Evolutionary conservation across 2,113 vertebrate genomes (phyloP).

Genomic region (Scopus umbretta): DNA sequence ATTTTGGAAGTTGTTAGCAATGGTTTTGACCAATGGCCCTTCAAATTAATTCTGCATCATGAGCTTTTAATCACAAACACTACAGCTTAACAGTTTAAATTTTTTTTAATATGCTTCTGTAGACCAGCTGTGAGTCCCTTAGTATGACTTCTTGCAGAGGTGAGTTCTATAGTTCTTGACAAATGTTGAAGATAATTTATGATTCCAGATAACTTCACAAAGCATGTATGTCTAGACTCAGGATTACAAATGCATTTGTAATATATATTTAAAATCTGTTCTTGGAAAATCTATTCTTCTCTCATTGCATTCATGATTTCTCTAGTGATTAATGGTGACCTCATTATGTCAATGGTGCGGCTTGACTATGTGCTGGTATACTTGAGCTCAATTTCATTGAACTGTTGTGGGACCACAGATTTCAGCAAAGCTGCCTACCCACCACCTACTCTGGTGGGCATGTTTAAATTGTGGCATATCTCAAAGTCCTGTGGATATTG

Average conservation of each 20-base stretch:
- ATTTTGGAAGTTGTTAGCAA: neutral
- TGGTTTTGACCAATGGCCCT: neutral
- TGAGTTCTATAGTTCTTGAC: neutral
- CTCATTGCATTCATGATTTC: neutral
- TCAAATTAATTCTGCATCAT: neutral
- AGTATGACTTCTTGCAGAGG: neutral
- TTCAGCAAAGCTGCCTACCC: neutral
- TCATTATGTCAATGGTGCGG: neutral
- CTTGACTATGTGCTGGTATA: neutral
- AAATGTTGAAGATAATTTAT: neutral
- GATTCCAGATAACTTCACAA: neutral
- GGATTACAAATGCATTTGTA: neutral
- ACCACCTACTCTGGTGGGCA: neutral
- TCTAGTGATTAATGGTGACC: neutral
- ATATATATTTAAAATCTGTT: slow-evolving; percentile 22
- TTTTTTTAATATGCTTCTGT: neutral
- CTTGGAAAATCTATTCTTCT: neutral
- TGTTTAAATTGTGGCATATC: neutral
- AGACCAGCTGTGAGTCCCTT: neutral
- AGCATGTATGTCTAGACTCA: neutral
- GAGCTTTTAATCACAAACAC: neutral
- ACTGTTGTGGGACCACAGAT: neutral
- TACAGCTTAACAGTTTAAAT: neutral
- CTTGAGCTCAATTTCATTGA: neutral
- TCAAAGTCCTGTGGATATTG: neutral